Base-by-base conservation (phyloP, 2,888 invertebrate species). In the Mesorhabditis sp. region DNA sequence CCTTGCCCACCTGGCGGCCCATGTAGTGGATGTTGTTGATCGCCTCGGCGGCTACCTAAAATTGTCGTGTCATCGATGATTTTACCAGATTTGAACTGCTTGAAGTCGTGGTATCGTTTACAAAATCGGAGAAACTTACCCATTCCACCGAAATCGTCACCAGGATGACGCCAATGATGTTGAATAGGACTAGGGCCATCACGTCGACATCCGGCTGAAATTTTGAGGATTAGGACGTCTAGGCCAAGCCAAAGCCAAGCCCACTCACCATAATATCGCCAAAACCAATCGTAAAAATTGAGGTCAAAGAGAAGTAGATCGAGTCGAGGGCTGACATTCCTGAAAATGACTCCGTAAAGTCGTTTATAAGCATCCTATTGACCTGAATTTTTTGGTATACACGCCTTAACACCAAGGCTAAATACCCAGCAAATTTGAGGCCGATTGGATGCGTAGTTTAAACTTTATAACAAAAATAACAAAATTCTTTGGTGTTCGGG, bases 231-330 rank as follows among this genome's bases (percentile, higher is more conserved):
- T 13, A 50, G 10, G 58, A 50, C n/a, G n/a, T 50, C n/a, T 50
- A 50, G 43, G 28, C 28, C 42, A 61, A 61, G 41, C 41, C 50
- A 7, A 43, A 43, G 43, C 4, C 10, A 44, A 15, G n/a, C 5
- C 13, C 42, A 43, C 67, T 70, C 62, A 79, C 79, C 13, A 75
- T 75, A 10, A 78, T 45, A 67, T 79, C 79, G 7, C 79, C 79
- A 63, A 79, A 79, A 5, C 79, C 79, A 43, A 79, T 79, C 4
- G 79, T 79, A 62, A 79, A 79, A 58, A 79, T 79, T 0, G 77
- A 78, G 5, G 77, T 79, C 5, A 79, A 58, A 5, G 77, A 76
- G 44, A 79, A 79, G 62, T 79, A 79, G 5, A 74, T 75, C 0
- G 77, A 74, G 65, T 79, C 79, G 67, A 77, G 67, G 43, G 76